phyloP scores from a whole-genome alignment of 2,797 vertebrate genomes.

The Sebastiscus tertius region DNA sequence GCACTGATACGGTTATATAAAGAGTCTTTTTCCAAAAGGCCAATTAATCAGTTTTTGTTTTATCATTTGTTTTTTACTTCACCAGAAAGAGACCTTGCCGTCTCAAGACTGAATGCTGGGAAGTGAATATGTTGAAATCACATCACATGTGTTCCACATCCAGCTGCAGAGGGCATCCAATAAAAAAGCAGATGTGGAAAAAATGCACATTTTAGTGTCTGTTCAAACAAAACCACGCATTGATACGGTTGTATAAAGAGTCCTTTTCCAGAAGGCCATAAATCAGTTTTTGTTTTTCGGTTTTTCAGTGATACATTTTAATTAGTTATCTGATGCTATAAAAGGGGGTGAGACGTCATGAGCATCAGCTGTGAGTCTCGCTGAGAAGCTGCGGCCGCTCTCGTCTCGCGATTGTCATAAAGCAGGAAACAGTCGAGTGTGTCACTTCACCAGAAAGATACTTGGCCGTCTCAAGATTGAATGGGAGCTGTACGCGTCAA shows the following conservation, averaged over 20 bases:
- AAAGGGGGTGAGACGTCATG: too few species aligned
- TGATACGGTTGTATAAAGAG: background rate
- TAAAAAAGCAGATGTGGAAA: too few species aligned
- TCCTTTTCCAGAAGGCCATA: background rate
- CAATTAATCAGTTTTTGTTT: background rate
- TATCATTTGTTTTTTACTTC: too few species aligned
- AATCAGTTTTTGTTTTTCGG: background rate
- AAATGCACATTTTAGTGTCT: background rate
- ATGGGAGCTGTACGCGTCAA: too few species aligned
- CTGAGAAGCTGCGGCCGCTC: too few species aligned
- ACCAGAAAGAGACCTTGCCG: too few species aligned
- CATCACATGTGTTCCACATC: background rate
- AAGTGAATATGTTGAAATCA: background rate
- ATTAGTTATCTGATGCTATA: too few species aligned
- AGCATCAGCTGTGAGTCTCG: too few species aligned
- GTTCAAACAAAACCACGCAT: background rate
- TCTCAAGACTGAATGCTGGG: background rate
- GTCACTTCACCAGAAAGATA: too few species aligned
- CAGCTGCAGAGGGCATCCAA: background rate
- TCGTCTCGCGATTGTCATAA: too few species aligned
- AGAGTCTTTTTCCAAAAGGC: background rate
- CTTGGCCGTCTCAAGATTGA: background rate
- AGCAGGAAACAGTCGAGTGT: too few species aligned
- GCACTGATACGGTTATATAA: background rate
- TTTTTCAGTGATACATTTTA: too few species aligned